Conservation (phyloP, 2,888 invertebrate species). For the Tachina grossa region DNA sequence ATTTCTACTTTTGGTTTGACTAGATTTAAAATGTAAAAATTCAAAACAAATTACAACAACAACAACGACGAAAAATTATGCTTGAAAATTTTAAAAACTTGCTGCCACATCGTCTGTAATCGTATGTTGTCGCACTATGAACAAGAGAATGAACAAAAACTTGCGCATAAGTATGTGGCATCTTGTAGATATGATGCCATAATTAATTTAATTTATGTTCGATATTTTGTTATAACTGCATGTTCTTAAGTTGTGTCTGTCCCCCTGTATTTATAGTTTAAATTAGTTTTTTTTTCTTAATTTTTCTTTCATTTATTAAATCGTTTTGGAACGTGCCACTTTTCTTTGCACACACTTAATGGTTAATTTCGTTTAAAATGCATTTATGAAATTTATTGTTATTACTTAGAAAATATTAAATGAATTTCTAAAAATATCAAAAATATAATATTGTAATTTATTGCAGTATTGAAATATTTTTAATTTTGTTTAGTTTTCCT, state of each 20-base stretch:
- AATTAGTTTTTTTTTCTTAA: constrained; percentile 28
- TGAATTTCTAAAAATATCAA: constrained; percentile 65
- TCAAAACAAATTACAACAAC: neutral
- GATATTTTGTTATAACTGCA: constrained; percentile 78
- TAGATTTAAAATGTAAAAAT: constrained; percentile 60
- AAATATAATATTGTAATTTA: constrained; percentile 38
- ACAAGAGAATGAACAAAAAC: constrained; percentile 1
- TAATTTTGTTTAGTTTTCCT: constrained; percentile 4
- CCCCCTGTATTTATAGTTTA: constrained; percentile 35
- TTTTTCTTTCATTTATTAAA: constrained; percentile 75
- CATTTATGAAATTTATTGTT: constrained; percentile 72
- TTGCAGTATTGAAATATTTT: constrained; percentile 30
- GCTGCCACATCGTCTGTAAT: constrained; percentile 59
- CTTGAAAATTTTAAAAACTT: constrained; percentile 50
- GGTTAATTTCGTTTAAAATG: constrained; percentile 66
- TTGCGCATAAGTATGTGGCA: constrained; percentile 28
- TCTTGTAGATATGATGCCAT: constrained; percentile 73
- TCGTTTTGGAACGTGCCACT: constrained; percentile 81
- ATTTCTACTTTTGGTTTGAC: constrained; percentile 58
- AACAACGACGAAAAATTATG: constrained; percentile 1
- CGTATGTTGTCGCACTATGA: constrained; percentile 31
- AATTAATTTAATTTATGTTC: constrained; percentile 81
- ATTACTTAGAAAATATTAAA: constrained; percentile 71
- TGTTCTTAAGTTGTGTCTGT: constrained; percentile 27
- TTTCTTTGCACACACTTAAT: constrained; percentile 64